These are phyloP conservation scores for Heptranchias perlo DNA, from an alignment of 2,113 vertebrate genomes.

Conservation along the genomic window DNA sequence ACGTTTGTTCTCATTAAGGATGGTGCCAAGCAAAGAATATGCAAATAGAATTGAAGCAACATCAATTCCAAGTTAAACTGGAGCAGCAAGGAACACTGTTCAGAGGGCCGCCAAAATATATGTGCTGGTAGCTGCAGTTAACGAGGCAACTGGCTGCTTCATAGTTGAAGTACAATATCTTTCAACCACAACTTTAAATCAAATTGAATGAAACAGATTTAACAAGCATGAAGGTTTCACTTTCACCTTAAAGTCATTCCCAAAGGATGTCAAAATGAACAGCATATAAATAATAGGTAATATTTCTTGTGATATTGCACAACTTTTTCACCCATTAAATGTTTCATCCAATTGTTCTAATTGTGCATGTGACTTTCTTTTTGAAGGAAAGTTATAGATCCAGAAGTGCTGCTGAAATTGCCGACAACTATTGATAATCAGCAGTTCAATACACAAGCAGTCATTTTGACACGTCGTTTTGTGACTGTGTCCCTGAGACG, in stretches of 20 bases:
- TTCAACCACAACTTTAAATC: not conserved
- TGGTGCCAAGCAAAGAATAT: not conserved
- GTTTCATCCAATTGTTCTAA: not conserved
- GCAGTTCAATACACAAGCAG: not conserved
- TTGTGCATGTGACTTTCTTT: not conserved
- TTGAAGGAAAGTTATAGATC: not conserved
- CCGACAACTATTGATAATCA: not conserved
- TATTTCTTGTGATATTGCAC: not conserved
- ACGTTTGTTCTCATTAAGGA: not conserved
- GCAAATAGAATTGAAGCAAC: not conserved
- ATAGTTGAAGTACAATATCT: not conserved
- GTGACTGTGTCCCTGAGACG: too few relatives aligned
- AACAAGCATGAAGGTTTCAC: not conserved
- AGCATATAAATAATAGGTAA: too few relatives aligned
- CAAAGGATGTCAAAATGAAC: not conserved
- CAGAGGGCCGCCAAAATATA: not conserved
- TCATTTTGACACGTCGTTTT: not conserved
- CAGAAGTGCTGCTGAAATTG: not conserved
- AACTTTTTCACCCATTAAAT: not conserved
- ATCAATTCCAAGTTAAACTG: not conserved
- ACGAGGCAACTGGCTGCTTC: not conserved
- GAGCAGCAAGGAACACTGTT: not conserved
- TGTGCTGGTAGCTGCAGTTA: not conserved
- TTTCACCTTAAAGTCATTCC: not conserved
- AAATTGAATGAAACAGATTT: constrained; percentile 8